Percentiles rank a stretch among this genome's conserved stretches.
Evolutionary conservation across 2,113 vertebrate genomes (phyloP).

Genomic region (Barnardius zonarius): DNA sequence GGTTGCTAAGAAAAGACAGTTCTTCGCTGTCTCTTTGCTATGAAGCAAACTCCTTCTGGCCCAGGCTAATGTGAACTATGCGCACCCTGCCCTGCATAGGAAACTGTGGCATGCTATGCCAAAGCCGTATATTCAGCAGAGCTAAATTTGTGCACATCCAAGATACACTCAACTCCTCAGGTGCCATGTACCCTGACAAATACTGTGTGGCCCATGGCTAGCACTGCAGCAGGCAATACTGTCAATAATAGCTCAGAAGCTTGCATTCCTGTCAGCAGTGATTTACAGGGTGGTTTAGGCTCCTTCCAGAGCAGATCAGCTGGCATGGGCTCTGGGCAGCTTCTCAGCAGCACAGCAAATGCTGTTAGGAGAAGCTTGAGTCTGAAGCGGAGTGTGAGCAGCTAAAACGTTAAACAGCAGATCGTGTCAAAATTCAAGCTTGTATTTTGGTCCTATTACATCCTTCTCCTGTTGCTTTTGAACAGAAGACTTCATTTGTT

Average conservation of each 20-base stretch:
- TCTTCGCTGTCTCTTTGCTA: background rate
- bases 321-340: background rate
- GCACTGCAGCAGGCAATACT: background rate
- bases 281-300: background rate
- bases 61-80: background rate
- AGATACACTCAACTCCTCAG: background rate
- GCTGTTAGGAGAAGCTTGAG: background rate
- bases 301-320: background rate
- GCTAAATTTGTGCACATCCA: background rate
- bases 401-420: background rate
- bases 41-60: background rate
- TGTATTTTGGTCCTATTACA: background rate
- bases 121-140: background rate
- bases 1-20: background rate
- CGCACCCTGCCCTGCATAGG: background rate
- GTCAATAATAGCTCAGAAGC: background rate
- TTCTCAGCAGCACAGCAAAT: background rate
- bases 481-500: background rate
- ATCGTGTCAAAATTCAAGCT: background rate
- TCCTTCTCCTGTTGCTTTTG: background rate
- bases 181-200: background rate
- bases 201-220: background rate
- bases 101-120: background rate
- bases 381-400: background rate
- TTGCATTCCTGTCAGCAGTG: conserved; percentile 3